Base-by-base conservation (phyloP, 2,888 invertebrate species). In the Lasioglossum calceatum region DNA sequence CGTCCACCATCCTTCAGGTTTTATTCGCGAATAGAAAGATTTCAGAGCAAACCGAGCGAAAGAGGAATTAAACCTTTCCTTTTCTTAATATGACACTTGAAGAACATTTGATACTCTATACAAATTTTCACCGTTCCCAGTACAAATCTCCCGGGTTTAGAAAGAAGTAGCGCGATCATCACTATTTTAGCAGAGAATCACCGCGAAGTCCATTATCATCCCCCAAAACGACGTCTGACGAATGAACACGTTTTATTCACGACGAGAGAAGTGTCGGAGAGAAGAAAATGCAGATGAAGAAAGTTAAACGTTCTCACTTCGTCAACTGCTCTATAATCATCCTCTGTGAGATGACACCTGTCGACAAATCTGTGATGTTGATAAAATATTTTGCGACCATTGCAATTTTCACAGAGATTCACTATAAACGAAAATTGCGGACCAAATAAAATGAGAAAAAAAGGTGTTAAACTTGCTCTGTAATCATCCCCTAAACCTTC, bases 151-250 rank as follows among this genome's bases (percentile, higher is more conserved):
- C 64, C 4, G 64, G 27, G 32, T 27, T 32, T 16, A 64, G 64
- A 32, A 64, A 27, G 64, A 64, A 64, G 32, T 64, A 58, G 64
- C 32, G 64, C 32, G 64, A 64, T 32, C 32, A 64, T 64, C 64
- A 12, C 64, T 64, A 32, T 27, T 32, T 32, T 32, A 27, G 64
- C 32, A 64, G 32, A 32, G 64, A 64, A 64, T 32, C 64, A 32
- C 64, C 16, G 32, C 64, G 32, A 32, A 64, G 64, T 64, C 64
- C 64, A 64, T 64, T 64, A 32, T 64, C 64, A 27, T 64, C 64
- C 64, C 58, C 64, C 12, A 27, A 64, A 64, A 64, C 64, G 64
- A 64, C 64, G 12, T 5, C 27, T 16, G 64, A 64, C 64, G 32
- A 64, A 64, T 64, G 64, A 32, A 27, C 32, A 64, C 64, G 27